A percentile compares a stretch with the other conserved stretches of the same genome.
Conservation (phyloP, 2,888 invertebrate genomes). For the Cepaea hortensis region DNA sequence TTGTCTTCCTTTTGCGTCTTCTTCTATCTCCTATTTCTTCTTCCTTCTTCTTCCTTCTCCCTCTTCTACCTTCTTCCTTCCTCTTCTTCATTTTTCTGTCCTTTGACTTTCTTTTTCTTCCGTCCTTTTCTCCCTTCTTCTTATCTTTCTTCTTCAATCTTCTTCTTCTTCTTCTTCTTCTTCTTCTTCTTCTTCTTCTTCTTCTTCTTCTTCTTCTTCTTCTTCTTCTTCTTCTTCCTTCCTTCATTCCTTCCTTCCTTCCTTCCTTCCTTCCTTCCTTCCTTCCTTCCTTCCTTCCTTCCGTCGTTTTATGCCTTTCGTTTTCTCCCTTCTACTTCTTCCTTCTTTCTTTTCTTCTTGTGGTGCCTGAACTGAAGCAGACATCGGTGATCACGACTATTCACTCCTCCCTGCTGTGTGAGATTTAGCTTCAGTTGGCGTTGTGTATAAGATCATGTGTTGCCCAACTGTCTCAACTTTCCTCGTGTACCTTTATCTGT, state of each 20-base stretch:
- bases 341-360: no score
- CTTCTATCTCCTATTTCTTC: neutral
- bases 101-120: neutral
- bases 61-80: neutral
- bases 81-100: neutral
- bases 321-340: neutral
- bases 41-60: neutral
- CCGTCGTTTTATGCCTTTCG: neutral
- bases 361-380: no score
- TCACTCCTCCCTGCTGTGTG: neutral
- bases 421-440: no score
- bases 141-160: neutral
- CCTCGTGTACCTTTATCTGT: no score
- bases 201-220: constrained; percentile 7
- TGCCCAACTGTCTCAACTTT: no score
- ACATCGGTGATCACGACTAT: no score
- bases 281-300: neutral
- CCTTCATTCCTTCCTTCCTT: no score
- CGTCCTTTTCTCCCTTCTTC: neutral
- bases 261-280: no score
- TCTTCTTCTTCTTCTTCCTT: neutral
- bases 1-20: neutral
- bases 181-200: constrained; percentile 7
- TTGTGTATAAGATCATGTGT: no score
- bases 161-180: no score